Evolutionary conservation across 2,113 vertebrate genomes (phyloP), one percentile per base, ranked within the genome.

Genomic region (Centropristis striata): DNA sequence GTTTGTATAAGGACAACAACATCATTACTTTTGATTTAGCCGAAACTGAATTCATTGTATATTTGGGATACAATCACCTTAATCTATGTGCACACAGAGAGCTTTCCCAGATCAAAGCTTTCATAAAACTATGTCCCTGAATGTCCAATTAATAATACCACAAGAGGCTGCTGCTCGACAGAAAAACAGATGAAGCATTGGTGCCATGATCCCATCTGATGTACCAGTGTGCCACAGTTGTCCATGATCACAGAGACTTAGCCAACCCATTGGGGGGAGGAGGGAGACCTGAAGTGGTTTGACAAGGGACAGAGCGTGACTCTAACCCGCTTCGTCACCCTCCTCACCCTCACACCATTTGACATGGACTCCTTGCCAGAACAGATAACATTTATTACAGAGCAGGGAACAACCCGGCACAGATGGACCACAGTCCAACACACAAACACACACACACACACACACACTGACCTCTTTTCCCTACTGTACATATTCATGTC

Each of bases 281-380:
- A 63, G 27, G 4, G 37, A 68, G 80, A 71, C 74, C 55, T 77
- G 44, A 80, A 67, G 20, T 59, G 53, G 27, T 57, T 55, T 78
- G 77, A 88, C 90, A 75, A 69, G 47, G 68, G 65, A 53, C 84
- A 74, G 64, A 81, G 77, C 23, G 14, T 74, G 65, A 84, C 75
- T 71, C 54, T 71, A 74, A 73, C 54, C n/a, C 18, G 10, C 15
- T 82, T 83, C 1, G 15, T 75, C 78, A 78, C 72, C 50, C 58
- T 80, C 28, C 21, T 80, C 64, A 78, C 68, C 68, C 57, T 80
- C 21, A 39, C 55, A 47, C 67, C 65, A 47, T 84, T 67, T 74
- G 70, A 83, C 88, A 83, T 46, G 63, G 63, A 75, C 51, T 71
- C 44, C n/a, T 71, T 84, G 89, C 66, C 84, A 86, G 50, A 83